Conservation (phyloP, 2,113 vertebrate species). For the Bungarus multicinctus region DNA sequence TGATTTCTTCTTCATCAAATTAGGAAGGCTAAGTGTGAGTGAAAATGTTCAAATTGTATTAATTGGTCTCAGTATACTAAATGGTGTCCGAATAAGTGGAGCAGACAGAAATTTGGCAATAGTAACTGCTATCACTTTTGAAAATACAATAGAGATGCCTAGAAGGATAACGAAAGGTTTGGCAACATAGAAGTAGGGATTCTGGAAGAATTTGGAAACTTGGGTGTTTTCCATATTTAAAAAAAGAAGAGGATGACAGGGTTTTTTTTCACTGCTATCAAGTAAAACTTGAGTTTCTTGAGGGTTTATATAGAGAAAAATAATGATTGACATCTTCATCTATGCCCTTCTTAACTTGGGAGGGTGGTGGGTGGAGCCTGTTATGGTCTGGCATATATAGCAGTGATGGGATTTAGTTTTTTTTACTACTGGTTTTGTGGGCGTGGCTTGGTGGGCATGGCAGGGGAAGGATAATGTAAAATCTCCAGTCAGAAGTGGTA, state of each 20-base stretch:
- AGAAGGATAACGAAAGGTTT: neutral
- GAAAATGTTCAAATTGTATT: neutral
- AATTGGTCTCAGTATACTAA: neutral
- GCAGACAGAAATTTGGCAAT: no score
- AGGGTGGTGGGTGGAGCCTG: neutral
- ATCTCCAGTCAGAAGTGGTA: no score
- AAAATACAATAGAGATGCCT: neutral
- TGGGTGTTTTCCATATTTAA: neutral
- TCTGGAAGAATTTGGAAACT: neutral
- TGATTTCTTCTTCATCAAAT: neutral
- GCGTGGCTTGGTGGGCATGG: no score
- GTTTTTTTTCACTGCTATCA: neutral
- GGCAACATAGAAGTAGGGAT: neutral
- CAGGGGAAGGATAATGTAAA: no score
- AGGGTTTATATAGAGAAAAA: neutral
- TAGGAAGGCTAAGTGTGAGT: neutral
- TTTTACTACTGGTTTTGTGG: no score
- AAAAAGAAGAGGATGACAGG: neutral
- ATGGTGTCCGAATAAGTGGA: neutral
- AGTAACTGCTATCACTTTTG: neutral
- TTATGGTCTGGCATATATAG: no score
- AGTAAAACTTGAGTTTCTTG: neutral
- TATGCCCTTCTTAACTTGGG: neutral
- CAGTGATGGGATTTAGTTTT: no score
- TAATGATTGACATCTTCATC: accelerated